Conservation (phyloP, 2,113 vertebrate species). For the Calyptomena viridis region DNA sequence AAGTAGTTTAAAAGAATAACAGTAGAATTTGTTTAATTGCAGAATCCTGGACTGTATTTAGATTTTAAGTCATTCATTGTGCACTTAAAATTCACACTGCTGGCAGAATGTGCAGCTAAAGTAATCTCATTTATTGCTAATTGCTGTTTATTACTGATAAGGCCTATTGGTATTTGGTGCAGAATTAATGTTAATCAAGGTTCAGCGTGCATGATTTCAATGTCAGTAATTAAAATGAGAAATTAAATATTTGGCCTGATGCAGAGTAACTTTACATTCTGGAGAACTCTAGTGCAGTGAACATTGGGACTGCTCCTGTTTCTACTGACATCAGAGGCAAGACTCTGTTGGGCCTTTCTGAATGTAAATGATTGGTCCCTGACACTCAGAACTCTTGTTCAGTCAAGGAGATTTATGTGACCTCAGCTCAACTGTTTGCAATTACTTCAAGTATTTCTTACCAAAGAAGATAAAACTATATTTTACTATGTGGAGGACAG, state of each 20-base stretch:
- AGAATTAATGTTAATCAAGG: constrained; percentile 25
- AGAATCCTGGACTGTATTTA: background rate
- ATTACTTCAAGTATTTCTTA: background rate
- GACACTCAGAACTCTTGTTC: background rate
- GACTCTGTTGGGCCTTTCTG: background rate
- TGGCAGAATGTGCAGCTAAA: background rate
- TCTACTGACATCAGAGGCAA: background rate
- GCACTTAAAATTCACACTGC: background rate
- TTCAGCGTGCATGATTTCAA: background rate
- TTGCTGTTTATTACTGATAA: constrained; percentile 31
- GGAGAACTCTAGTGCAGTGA: background rate
- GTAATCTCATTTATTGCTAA: background rate
- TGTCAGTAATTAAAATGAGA: background rate
- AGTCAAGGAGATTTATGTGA: background rate
- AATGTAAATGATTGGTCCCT: background rate
- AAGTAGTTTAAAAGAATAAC: background rate
- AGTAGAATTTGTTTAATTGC: background rate
- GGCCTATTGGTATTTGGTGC: background rate
- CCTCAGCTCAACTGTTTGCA: background rate
- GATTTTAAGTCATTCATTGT: background rate
- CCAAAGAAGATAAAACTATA: background rate
- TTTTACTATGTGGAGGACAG: background rate
- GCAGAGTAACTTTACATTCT: background rate
- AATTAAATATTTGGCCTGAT: background rate
- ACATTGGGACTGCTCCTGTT: background rate